A percentile compares a stretch with the other conserved stretches of the same genome.
phyloP scores from a whole-genome alignment of 2,888 invertebrate genomes.

The Keiferia lycopersicella region DNA sequence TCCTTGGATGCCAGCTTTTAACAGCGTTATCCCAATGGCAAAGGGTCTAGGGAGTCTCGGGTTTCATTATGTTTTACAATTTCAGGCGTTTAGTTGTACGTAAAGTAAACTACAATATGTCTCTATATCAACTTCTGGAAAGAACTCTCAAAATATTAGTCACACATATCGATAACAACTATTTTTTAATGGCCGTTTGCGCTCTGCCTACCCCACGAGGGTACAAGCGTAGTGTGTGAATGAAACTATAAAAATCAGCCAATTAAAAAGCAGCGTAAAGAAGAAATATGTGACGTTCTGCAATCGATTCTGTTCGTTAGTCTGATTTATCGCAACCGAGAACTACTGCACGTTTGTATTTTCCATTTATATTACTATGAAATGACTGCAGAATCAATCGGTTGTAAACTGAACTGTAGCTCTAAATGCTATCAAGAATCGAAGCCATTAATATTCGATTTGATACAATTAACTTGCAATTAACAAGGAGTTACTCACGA shows the following conservation, averaged over 20 bases:
- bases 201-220: neutral
- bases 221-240: conserved; percentile 9
- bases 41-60: too few species aligned
- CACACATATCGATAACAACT: too few species aligned
- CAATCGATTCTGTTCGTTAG: conserved; percentile 26
- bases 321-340: conserved; percentile 20
- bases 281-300: conserved; percentile 25
- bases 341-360: conserved; percentile 11
- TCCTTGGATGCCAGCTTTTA: too few species aligned
- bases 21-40: too few species aligned
- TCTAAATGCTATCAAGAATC: neutral
- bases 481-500: too few species aligned
- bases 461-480: neutral
- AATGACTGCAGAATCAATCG: conserved; percentile 1
- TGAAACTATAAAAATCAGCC: conserved; percentile 29
- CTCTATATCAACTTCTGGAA: too few species aligned
- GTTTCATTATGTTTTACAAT: too few species aligned
- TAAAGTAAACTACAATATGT: too few species aligned
- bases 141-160: too few species aligned
- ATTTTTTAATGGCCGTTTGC: neutral
- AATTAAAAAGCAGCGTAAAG: conserved; percentile 28
- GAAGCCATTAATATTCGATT: neutral
- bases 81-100: too few species aligned
- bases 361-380: neutral
- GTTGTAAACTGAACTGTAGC: conserved; percentile 5